These are phyloP conservation scores for Ostrea denselamellosa DNA, from an alignment of 1,140 invertebrate genomes.

Conservation along the genomic window DNA sequence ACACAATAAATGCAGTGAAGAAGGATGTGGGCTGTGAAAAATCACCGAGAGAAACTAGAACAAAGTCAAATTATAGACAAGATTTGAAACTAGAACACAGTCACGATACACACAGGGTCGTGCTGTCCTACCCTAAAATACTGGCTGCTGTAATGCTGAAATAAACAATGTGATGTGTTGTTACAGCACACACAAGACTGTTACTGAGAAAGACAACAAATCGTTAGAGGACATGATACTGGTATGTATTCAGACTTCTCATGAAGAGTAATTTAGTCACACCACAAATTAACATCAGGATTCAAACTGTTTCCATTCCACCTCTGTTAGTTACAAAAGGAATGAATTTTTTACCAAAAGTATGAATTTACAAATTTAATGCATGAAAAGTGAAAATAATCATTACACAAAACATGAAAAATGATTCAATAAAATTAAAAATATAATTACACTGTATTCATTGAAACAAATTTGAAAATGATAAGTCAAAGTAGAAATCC, in stretches of 20 bases:
- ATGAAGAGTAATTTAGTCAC: background rate
- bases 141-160: background rate
- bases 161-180: background rate
- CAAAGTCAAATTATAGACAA: background rate
- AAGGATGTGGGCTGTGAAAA: background rate
- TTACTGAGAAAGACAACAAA: background rate
- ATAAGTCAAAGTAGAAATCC: background rate
- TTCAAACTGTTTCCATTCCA: background rate
- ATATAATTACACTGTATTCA: too few species aligned
- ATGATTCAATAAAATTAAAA: background rate
- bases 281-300: background rate
- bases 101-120: background rate
- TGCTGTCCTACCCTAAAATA: background rate
- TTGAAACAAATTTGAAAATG: background rate
- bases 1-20: too few species aligned
- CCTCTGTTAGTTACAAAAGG: background rate
- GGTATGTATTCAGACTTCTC: background rate
- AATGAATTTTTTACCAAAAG: background rate
- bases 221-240: background rate
- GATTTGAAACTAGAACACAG: background rate
- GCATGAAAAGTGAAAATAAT: background rate
- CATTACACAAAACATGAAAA: background rate
- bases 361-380: background rate
- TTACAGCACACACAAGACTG: background rate
- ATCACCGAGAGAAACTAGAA: background rate